phyloP scores from a whole-genome alignment of 2,113 vertebrate species.

The Empidonax alnorum region DNA sequence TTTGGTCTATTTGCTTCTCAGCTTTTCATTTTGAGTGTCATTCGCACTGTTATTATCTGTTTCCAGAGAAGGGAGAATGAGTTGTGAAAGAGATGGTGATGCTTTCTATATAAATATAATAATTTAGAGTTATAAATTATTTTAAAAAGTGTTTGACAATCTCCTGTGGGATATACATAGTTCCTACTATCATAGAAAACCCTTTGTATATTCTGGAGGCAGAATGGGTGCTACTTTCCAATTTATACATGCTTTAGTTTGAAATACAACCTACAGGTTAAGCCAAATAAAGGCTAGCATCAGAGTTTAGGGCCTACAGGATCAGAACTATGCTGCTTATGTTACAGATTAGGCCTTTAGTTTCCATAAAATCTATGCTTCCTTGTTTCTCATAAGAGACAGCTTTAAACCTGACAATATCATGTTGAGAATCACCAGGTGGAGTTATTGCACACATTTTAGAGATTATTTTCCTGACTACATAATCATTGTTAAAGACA shows the following conservation, averaged over 20 bases:
- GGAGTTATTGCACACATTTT: conserved; percentile 53
- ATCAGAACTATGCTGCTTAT: background rate
- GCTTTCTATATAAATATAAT: background rate
- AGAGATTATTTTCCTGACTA: conserved; percentile 1
- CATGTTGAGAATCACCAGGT: conserved; percentile 53
- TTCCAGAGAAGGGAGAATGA: background rate
- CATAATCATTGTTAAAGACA: background rate
- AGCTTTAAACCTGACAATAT: background rate
- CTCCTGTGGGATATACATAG: background rate
- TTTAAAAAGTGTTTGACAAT: background rate
- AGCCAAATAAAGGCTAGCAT: background rate
- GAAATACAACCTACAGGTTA: background rate
- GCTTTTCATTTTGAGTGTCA: background rate
- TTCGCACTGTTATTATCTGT: background rate
- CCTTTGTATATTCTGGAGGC: background rate
- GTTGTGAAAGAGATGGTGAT: background rate
- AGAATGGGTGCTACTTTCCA: background rate
- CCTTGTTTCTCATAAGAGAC: background rate
- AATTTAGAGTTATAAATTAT: background rate
- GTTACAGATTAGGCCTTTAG: background rate
- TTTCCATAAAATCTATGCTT: background rate
- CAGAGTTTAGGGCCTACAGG: background rate
- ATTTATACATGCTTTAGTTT: background rate
- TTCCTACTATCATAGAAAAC: background rate
- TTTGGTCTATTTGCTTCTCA: background rate